Base-by-base conservation (phyloP, 1,140 invertebrate species). In the Ptiloglossa arizonensis region DNA sequence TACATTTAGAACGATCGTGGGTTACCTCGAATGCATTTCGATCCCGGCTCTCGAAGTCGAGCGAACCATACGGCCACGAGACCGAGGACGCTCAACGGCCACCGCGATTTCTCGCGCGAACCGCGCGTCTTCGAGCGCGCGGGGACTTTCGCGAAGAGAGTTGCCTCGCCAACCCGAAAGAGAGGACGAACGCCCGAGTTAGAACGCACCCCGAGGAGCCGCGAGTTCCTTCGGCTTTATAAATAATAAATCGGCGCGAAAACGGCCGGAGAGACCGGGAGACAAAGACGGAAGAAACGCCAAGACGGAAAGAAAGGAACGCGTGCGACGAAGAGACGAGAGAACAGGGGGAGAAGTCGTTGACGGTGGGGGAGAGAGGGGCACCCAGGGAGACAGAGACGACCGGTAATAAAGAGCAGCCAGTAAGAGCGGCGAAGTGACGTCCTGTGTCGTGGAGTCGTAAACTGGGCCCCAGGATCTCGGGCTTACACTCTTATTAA, bases 191-290 rank as follows among this genome's bases (percentile, higher is more conserved):
- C n/a, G 56, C 6, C 22, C 41, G 60, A 83, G 66, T 67, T 64
- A 69, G 78, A 79, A 66, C 75, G 74, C 60, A 6, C 71, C 80
- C 67, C 54, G 78, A 83, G 81, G 64, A 83, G 78, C 75, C 57
- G 71, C 83, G 82, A 83, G 87, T 85, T 87, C 71, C 83, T 87
- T 87, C 75, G 82, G 84, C 83, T 90, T 88, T 89, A 89, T 92
- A 91, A 91, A 92, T 92, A 92, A 91, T 92, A 91, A 90, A 92
- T 91, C 90, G 77, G 83, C 75, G 72, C 52, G 60, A 59, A 75
- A 74, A 67, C 44, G 32, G 19, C 46, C 29, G 17, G 46, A 32
- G 57, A 67, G 59, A 22, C 15, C 8, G 4, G 11, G 56, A 15
- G n/a, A 46, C 13, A 19, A 22, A 24, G 27, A 44, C 8, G 4